phyloP scores from a whole-genome alignment of 2,888 invertebrate genomes.

The Parthenolecanium corni region DNA sequence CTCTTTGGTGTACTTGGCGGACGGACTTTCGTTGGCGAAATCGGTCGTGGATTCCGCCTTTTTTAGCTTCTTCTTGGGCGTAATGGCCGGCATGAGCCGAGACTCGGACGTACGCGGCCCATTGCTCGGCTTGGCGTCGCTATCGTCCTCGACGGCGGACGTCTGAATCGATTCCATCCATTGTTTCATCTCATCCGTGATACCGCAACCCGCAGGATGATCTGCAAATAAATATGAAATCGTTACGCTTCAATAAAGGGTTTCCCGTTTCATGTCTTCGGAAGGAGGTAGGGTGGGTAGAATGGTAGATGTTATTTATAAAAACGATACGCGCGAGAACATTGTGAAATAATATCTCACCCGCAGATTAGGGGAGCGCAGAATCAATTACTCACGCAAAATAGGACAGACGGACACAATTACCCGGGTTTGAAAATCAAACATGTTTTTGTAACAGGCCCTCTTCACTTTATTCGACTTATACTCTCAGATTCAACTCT shows the following conservation, averaged over 20 bases:
- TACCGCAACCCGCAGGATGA: conserved; percentile 32
- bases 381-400: too few relatives aligned
- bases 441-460: too few relatives aligned
- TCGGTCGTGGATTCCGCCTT: conserved; percentile 44
- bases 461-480: too few relatives aligned
- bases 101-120: conserved; percentile 14
- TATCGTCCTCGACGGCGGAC: conserved; percentile 39
- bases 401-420: too few relatives aligned
- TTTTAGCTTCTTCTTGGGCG: conserved; percentile 20
- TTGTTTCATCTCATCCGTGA: conserved; percentile 29
- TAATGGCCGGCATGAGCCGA: neutral
- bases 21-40: conserved; percentile 38
- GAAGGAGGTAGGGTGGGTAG: neutral
- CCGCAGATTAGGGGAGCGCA: too few relatives aligned
- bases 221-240: conserved; percentile 40
- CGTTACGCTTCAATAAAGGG: too few relatives aligned
- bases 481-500: too few relatives aligned
- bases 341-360: too few relatives aligned
- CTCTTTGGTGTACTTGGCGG: conserved; percentile 65
- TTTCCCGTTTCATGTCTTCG: too few relatives aligned
- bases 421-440: too few relatives aligned
- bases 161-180: conserved; percentile 71
- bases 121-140: conserved; percentile 21
- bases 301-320: neutral
- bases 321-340: neutral